Evolutionary conservation across 2,113 vertebrate genomes (phyloP).

Genomic region (Ameiurus melas): DNA sequence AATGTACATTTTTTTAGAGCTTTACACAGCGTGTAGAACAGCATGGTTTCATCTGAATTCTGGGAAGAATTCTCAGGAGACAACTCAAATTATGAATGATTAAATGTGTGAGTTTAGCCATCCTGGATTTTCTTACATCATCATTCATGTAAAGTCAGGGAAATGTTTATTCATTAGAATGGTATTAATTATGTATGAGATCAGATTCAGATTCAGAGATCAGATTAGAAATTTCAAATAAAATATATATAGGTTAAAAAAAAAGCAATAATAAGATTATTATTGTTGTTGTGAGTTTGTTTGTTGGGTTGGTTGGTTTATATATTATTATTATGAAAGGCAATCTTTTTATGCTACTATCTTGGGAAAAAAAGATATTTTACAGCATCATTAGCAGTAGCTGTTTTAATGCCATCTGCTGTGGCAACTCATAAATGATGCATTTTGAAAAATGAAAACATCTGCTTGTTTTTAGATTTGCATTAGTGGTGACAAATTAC

Average conservation of each 20-base stretch:
- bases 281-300: neutral
- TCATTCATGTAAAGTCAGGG: neutral
- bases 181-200: neutral
- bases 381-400: neutral
- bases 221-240: neutral
- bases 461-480: slow-evolving; percentile 38
- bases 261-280: neutral
- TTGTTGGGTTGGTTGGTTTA: neutral
- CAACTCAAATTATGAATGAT: neutral
- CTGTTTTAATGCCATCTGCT: slow-evolving; percentile 9
- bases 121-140: neutral
- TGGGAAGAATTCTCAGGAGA: neutral
- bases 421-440: slow-evolving; percentile 21
- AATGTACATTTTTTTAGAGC: neutral
- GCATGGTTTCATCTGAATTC: neutral
- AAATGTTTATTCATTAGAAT: neutral
- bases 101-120: neutral
- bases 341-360: neutral
- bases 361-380: neutral
- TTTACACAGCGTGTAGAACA: neutral
- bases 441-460: slow-evolving; percentile 40
- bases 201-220: neutral
- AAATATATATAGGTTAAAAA: neutral
- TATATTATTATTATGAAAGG: neutral
- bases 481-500: slow-evolving; percentile 43